Evolutionary conservation across 2,797 vertebrate genomes (phyloP), one percentile per base, ranked within the genome.

Genomic region (Miichthys miiuy): DNA sequence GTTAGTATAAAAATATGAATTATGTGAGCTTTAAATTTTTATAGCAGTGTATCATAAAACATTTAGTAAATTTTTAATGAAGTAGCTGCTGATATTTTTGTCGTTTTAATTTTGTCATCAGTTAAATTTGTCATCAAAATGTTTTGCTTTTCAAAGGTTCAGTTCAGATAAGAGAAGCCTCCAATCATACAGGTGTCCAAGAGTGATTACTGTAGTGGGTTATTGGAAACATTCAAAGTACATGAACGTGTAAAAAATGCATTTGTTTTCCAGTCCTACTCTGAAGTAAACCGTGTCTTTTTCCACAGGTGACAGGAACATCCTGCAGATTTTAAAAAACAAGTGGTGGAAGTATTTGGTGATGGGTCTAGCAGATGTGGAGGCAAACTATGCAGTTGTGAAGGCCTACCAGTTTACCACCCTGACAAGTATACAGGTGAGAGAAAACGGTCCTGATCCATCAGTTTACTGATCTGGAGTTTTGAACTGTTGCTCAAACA

Each of bases 341-440:
- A 97, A 97, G 65, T 98, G 98, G 97, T 99, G 97, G 98, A 98
- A 97, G 79, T 99, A 99, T 78, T 58, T 98, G 23, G 77, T 99
- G 73, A 93, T 99, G 91, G 97, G 92, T 21, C 60, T 99, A 48
- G 96, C 95, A 1, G 98, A 99, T 6, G 97, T 99, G 64, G 97
- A 99, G 92, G 98, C 98, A 0, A 99, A 99, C 90, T 99, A 98
- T 51, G 60, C 93, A 1, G 96, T 98, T 2, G 97, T 99, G 83
- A 97, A 94, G 90, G 98, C 98, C 0, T 99, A 99, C 91, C 98
- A 98, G 85, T 98, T 95, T 58, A 99, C 98, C 0, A 98, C 95
- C 0, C 94, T 99, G 67, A 99, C 98, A 7, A 99, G 98, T 30
- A 97, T 99, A 77, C 98, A 99, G 97, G 98, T 99, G 87, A 88